Conservation (phyloP, 2,797 vertebrate species). For the Arrhamphus sclerolepis region DNA sequence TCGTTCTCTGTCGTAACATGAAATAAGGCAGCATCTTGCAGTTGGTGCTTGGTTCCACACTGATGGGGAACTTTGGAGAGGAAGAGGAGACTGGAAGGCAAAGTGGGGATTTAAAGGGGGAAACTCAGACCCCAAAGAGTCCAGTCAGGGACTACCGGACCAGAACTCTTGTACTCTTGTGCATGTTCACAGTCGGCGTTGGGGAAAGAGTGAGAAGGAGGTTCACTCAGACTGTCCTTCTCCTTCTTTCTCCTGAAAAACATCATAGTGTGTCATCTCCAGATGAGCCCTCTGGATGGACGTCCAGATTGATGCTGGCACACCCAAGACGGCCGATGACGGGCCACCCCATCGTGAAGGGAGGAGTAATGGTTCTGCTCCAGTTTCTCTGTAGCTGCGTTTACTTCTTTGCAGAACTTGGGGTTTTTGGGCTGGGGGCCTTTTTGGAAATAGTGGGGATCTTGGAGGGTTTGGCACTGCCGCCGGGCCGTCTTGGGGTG, state of each 20-base stretch:
- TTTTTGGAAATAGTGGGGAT: conserved; percentile 98
- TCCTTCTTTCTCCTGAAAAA: conserved; percentile 29
- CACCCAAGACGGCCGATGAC: conserved; percentile 13
- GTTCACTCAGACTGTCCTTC: conserved; percentile 24
- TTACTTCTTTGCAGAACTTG: conserved; percentile 86
- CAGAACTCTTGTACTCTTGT: conserved; percentile 50
- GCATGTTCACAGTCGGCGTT: conserved; percentile 36
- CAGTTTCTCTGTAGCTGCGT: conserved; percentile 5
- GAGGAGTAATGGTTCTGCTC: conserved; percentile 7
- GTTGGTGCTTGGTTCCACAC: conserved; percentile 40
- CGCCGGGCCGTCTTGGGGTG: conserved; percentile 87
- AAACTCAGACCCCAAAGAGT: conserved; percentile 37
- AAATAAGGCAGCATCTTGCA: conserved; percentile 81
- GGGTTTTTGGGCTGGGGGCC: conserved; percentile 88
- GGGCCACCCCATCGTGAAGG: conserved; percentile 5
- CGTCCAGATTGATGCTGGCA: conserved; percentile 24
- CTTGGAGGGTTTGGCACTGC: conserved; percentile 87
- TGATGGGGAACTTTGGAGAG: conserved; percentile 20
- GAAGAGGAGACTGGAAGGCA: conserved; percentile 64
- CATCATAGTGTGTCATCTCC: conserved; percentile 46
- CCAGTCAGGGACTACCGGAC: conserved; percentile 30
- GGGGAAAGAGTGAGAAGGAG: conserved; percentile 47
- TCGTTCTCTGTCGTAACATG: conserved; percentile 57
- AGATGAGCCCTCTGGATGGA: conserved; percentile 28
- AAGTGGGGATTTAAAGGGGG: conserved; percentile 63